phyloP scores from a whole-genome alignment of 1,140 invertebrate species.

The Trinorchestia longiramus region DNA sequence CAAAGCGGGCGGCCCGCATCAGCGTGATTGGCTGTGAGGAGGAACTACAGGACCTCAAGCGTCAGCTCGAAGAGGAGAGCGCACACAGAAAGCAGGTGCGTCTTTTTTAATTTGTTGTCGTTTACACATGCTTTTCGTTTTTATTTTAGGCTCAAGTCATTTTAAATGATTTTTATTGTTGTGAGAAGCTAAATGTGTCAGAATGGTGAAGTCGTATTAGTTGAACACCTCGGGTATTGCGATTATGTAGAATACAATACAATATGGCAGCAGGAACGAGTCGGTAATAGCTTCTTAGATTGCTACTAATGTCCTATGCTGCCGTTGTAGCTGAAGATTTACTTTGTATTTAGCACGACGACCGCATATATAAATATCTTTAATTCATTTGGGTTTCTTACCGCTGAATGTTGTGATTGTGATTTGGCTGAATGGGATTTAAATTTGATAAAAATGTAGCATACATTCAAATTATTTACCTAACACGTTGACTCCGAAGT shows the following conservation, averaged over 20 bases:
- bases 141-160: background rate
- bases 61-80: slow-evolving; percentile 64
- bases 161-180: background rate
- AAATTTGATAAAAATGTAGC: background rate
- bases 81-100: slow-evolving; percentile 63
- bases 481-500: too few relatives aligned
- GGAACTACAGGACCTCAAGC: slow-evolving; percentile 65
- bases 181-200: too few relatives aligned
- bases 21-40: slow-evolving; percentile 67
- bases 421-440: background rate
- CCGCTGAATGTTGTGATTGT: background rate
- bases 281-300: too few relatives aligned
- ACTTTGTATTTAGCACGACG: too few relatives aligned
- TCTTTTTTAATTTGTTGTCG: background rate
- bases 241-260: too few relatives aligned
- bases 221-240: too few relatives aligned
- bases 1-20: slow-evolving; percentile 64
- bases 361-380: background rate
- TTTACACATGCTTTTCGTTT: background rate
- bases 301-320: too few relatives aligned
- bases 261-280: too few relatives aligned
- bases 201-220: too few relatives aligned
- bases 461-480: background rate
- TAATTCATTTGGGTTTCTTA: background rate
- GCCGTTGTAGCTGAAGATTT: too few relatives aligned